Evolutionary conservation across 1,140 invertebrate species (phyloP), one percentile per base, ranked within the genome.

Genomic region (Leptinotarsa defecta): DNA sequence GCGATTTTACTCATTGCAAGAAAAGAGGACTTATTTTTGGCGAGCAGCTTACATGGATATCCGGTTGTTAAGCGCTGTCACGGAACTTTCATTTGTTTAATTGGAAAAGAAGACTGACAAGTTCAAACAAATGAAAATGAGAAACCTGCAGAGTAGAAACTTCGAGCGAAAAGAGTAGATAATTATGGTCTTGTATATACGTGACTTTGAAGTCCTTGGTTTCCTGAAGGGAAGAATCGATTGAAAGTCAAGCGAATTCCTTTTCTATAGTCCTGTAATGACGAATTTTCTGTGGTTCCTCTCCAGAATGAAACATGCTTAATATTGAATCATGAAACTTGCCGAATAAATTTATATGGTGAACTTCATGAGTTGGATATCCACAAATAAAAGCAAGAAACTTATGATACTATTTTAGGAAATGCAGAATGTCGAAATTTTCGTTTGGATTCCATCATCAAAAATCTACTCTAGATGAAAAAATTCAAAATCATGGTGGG

Each of bases 101-200:
- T 57, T 57, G 52, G 52, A 57, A 57, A 57, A 57, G 52, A 57
- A 57, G 52, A 57, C 52, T 57, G 52, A 57, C 52, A 57, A 57
- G 52, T 57, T 57, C 52, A 57, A 57, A 57, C 52, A 57, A 57
- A 57, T 57, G 52, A n/a, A 57, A 57, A 57, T 57, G 52, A 57
- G 52, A 57, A 57, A 17, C 52, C 52, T 57, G 52, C 52, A 57
- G 52, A 57, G 52, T 57, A 13, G 52, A 57, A 57, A 57, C 52
- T 5, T 17, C 15, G 17, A 57, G 52, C 15, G 52, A n/a, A 57
- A 57, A 57, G 52, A 57, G 52, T 57, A 57, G n/a, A 57, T 57
- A n/a, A 57, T 57, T 19, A 57, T 57, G 52, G 52, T 57, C 52
- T 15, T 57, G 52, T 57, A 57, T 57, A 8, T 57, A 57, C 52